phyloP scores from a whole-genome alignment of 2,888 invertebrate genomes.

The Omphaloscelis lunosa region DNA sequence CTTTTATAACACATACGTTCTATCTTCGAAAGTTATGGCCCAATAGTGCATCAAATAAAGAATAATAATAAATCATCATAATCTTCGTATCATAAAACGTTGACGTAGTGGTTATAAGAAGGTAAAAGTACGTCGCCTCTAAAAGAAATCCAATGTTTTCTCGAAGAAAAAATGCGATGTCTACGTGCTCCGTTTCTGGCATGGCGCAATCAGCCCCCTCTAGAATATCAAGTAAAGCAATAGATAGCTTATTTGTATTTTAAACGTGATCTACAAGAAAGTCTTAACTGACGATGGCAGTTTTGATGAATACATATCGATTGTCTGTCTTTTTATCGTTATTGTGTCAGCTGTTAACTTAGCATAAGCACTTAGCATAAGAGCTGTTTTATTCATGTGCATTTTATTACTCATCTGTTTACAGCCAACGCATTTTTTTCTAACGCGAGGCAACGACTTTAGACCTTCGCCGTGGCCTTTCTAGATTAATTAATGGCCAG shows the following conservation, averaged over 20 bases:
- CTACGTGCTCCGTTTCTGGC: constrained; percentile 73
- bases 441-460: constrained; percentile 65
- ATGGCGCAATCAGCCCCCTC: constrained; percentile 68
- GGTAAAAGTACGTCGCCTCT: constrained; percentile 39
- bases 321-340: constrained; percentile 48
- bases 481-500: constrained; percentile 78
- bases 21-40: constrained; percentile 48
- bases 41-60: constrained; percentile 56
- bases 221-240: constrained; percentile 77
- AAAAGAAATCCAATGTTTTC: constrained; percentile 65
- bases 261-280: constrained; percentile 73
- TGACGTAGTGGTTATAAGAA: constrained; percentile 50
- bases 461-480: constrained; percentile 86
- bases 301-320: constrained; percentile 66
- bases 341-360: constrained; percentile 45
- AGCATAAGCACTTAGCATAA: constrained; percentile 49
- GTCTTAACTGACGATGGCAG: constrained; percentile 65
- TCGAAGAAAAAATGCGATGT: constrained; percentile 56
- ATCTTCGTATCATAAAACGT: constrained; percentile 51
- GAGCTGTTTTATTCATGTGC: constrained; percentile 45
- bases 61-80: constrained; percentile 38
- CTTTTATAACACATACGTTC: constrained; percentile 46
- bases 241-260: constrained; percentile 74
- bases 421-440: constrained; percentile 45
- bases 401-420: constrained; percentile 58